These are phyloP conservation scores for Teleogryllus occipitalis DNA, from an alignment of 1,140 invertebrate species.

Conservation along the genomic window DNA sequence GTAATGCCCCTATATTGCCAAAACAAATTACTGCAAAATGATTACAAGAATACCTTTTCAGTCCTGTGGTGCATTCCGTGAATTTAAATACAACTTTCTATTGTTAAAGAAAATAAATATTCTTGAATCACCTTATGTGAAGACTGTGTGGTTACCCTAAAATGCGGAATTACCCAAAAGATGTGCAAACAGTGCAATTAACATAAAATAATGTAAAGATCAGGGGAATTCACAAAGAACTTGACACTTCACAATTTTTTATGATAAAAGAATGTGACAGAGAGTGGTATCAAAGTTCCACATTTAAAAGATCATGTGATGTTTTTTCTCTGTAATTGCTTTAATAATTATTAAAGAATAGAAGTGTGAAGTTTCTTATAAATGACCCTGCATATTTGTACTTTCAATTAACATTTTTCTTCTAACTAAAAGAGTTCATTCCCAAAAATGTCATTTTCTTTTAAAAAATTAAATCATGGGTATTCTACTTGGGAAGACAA, in stretches of 20 bases:
- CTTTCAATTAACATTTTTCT: neutral
- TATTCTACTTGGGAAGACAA: neutral
- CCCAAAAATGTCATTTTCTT: neutral
- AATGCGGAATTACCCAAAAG: neutral
- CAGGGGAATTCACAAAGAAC: neutral
- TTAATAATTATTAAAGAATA: neutral
- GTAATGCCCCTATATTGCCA: no score
- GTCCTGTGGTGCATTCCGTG: no score
- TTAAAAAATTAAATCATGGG: neutral
- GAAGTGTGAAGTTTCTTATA: neutral
- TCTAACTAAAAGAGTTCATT: constrained; percentile 2
- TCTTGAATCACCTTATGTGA: neutral
- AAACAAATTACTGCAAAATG: no score
- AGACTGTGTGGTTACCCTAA: neutral
- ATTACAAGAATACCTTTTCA: no score
- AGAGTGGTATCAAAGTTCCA: neutral
- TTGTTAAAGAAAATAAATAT: neutral
- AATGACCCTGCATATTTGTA: constrained; percentile 1
- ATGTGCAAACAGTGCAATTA: neutral
- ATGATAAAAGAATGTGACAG: neutral
- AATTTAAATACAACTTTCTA: no score
- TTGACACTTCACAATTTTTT: neutral
- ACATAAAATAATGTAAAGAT: neutral
- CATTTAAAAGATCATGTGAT: no score
- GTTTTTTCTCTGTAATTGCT: no score